phyloP scores from a whole-genome alignment of 2,888 invertebrate species.

The Euzetes globulus region DNA sequence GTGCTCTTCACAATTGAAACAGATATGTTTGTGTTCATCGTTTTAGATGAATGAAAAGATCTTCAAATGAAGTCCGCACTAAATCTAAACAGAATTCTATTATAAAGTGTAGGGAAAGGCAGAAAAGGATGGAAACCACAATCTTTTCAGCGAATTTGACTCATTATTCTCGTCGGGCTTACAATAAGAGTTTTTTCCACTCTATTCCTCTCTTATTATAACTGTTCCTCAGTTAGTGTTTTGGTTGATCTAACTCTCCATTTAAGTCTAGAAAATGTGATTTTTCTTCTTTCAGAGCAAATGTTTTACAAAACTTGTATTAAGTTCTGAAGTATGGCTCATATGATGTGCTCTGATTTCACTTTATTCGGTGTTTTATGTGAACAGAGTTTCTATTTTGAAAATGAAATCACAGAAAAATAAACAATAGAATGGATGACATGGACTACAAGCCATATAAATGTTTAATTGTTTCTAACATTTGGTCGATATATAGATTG shows the following conservation, averaged over 20 bases:
- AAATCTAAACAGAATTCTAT: background rate
- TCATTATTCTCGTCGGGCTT: background rate
- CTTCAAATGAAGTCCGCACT: background rate
- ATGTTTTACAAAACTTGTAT: constrained; percentile 7
- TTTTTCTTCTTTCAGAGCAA: background rate
- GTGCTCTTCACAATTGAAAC: background rate
- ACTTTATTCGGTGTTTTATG: background rate
- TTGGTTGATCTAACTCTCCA: constrained; percentile 14
- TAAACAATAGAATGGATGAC: background rate
- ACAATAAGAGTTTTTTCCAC: background rate
- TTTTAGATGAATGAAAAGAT: constrained; percentile 13
- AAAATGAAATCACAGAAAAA: background rate
- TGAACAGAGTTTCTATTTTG: background rate
- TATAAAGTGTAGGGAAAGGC: background rate
- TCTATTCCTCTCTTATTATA: background rate
- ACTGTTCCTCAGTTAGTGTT: constrained; percentile 14
- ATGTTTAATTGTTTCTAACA: background rate
- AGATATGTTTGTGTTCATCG: constrained; percentile 12
- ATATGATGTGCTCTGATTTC: background rate
- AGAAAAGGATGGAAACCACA: background rate
- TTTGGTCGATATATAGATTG: background rate
- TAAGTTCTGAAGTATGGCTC: background rate
- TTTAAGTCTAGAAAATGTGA: constrained; percentile 4
- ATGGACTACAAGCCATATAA: background rate
- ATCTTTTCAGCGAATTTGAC: background rate